A percentile compares a stretch with the other conserved stretches of the same genome.
Evolutionary conservation across 2,797 vertebrate species (phyloP).

Genomic region (Acanthornis magna): DNA sequence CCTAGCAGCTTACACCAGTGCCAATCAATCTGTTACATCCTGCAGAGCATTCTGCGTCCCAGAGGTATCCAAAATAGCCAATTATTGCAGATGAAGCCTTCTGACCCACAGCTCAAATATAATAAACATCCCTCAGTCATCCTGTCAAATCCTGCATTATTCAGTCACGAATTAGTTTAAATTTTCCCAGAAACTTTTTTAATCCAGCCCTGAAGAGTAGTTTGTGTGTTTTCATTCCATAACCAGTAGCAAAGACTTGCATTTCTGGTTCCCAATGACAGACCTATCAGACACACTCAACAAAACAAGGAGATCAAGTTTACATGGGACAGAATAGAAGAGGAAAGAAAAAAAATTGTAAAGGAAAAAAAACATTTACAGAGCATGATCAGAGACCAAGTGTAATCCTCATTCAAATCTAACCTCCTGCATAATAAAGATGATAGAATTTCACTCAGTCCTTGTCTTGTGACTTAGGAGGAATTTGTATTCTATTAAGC

Average conservation of each 20-base stretch:
- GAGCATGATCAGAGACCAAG: neutral
- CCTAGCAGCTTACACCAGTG: neutral
- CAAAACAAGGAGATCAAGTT: neutral
- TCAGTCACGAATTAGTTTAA: neutral
- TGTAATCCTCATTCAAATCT: neutral
- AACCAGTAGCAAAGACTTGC: neutral
- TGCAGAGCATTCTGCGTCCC: neutral
- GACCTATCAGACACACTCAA: neutral
- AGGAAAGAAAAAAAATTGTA: neutral
- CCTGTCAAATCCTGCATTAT: neutral
- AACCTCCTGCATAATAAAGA: neutral
- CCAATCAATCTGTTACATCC: neutral
- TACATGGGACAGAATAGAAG: neutral
- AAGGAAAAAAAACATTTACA: neutral
- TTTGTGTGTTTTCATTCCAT: neutral
- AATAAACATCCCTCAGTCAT: neutral
- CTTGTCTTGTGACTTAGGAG: neutral
- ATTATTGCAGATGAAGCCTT: neutral
- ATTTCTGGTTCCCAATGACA: neutral
- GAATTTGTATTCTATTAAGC: neutral
- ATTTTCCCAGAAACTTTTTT: neutral
- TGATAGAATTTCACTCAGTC: neutral
- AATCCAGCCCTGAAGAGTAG: neutral
- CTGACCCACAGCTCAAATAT: neutral
- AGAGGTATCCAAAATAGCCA: neutral